phyloP scores from a whole-genome alignment of 2,888 invertebrate species.

The Drosophila infuscata region DNA sequence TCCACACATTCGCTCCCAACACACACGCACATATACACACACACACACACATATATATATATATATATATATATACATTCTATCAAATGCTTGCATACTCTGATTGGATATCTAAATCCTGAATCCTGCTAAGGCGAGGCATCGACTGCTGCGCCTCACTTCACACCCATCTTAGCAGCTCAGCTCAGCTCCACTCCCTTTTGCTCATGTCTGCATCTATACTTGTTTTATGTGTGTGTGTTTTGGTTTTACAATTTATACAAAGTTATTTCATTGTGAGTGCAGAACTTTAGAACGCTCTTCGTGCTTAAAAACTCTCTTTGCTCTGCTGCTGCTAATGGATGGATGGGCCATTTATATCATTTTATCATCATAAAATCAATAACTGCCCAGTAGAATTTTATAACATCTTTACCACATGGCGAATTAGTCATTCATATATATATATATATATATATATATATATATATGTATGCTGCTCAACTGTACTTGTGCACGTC shows the following conservation, averaged over 20 bases:
- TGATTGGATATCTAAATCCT: slow-evolving; percentile 80
- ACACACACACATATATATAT: not conserved
- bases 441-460: slow-evolving; percentile 10
- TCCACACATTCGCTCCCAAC: slow-evolving; percentile 34
- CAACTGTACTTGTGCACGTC: slow-evolving; percentile 70
- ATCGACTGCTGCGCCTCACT: slow-evolving; percentile 32
- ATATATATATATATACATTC: slow-evolving; percentile 25
- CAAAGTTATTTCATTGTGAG: slow-evolving; percentile 75
- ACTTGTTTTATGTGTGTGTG: slow-evolving; percentile 4
- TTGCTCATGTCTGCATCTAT: slow-evolving; percentile 29
- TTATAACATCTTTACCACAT: slow-evolving; percentile 47
- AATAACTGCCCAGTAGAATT: slow-evolving; percentile 66
- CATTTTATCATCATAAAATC: slow-evolving; percentile 73
- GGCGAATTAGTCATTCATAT: slow-evolving; percentile 4
- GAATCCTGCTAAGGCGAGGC: slow-evolving; percentile 65
- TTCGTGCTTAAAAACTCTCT: slow-evolving; percentile 20
- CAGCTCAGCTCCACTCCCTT: slow-evolving; percentile 44
- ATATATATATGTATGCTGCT: slow-evolving; percentile 25
- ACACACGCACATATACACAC: slow-evolving; percentile 4
- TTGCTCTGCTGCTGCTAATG: slow-evolving; percentile 34
- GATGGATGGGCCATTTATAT: slow-evolving; percentile 71
- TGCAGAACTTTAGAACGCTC: slow-evolving; percentile 11
- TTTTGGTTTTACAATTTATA: slow-evolving; percentile 75
- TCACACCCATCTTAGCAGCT: slow-evolving; percentile 45
- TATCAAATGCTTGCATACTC: slow-evolving; percentile 72